Conservation (phyloP, 2,113 vertebrate species). For the Bos indicus region DNA sequence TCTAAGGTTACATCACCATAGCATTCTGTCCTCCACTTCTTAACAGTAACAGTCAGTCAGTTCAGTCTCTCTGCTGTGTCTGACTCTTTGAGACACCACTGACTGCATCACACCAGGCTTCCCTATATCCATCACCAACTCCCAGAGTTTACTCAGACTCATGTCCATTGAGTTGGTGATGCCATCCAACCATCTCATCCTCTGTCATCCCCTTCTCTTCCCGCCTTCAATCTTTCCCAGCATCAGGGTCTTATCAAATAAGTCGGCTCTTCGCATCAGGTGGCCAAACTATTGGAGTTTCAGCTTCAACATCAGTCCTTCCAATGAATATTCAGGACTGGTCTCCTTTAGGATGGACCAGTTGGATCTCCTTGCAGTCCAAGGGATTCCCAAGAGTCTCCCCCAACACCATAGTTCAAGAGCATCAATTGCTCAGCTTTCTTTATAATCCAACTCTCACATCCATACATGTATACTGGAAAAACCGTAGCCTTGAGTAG, state of each 20-base stretch:
- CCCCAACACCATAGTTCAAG: background rate
- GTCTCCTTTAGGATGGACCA: background rate
- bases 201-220: too few relatives aligned
- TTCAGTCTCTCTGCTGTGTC: too few relatives aligned
- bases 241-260: too few relatives aligned
- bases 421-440: background rate
- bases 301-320: background rate
- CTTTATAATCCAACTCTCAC: background rate
- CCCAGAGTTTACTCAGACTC: too few relatives aligned
- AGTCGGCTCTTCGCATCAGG: background rate
- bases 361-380: background rate
- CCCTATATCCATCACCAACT: too few relatives aligned
- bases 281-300: background rate
- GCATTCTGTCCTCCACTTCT: background rate
- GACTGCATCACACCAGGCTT: too few relatives aligned
- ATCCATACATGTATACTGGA: background rate
- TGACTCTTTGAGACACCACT: too few relatives aligned
- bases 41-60: background rate
- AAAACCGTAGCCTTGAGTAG: background rate
- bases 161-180: too few relatives aligned
- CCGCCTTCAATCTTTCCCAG: too few relatives aligned
- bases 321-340: background rate
- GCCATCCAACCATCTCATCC: too few relatives aligned
- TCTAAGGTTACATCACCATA: background rate
- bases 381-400: background rate